Evolutionary conservation across 2,113 vertebrate genomes (phyloP), one percentile per base, ranked within the genome.

Genomic region (Sapajus apella): DNA sequence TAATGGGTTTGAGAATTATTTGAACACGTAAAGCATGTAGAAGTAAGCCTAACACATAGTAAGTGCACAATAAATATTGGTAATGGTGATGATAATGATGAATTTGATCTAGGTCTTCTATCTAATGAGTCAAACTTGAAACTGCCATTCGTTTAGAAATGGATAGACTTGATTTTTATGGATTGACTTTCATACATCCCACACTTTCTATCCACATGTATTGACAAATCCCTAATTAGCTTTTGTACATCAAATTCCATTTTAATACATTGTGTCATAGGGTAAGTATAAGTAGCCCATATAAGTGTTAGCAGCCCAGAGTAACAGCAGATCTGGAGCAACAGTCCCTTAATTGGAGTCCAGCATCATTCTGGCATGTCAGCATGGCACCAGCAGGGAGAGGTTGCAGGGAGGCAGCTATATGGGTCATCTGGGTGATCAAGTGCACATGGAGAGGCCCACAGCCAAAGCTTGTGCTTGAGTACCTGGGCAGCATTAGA

Each of bases 61-160:
- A 61, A 92, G 37, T 61, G 16, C 52, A 95, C 73, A 82, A 5
- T 58, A 35, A 90, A 47, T 56, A 64, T 17, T 81, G 13, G 5
- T 66, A 23, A n/a, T 23, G 76, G 5, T 45, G 37, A 73, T 32
- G 37, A 85, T 47, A 47, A n/a, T 73, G 85, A 58, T 35, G 13
- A 90, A 37, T 77, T 82, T 96, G 72, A 45, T 79, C 58, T 79
- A 37, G 45, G 30, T 93, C 66, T 82, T 94, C 61, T 43, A 91
- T 23, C 14, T 85, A 86, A n/a, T 75, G 52, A 94, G 32, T 81
- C 27, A n/a, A 88, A 94, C 30, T 93, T 40, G 55, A 84, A 61
- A 76, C 23, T 37, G 64, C 18, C 72, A 73, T 90, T 91, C 55
- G 47, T 91, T 81, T 80, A 76, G 18, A 64, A 80, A 58, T 76